These are phyloP conservation scores for Gallirallus australis DNA, from an alignment of 2,797 vertebrate species.

Conservation along the genomic window DNA sequence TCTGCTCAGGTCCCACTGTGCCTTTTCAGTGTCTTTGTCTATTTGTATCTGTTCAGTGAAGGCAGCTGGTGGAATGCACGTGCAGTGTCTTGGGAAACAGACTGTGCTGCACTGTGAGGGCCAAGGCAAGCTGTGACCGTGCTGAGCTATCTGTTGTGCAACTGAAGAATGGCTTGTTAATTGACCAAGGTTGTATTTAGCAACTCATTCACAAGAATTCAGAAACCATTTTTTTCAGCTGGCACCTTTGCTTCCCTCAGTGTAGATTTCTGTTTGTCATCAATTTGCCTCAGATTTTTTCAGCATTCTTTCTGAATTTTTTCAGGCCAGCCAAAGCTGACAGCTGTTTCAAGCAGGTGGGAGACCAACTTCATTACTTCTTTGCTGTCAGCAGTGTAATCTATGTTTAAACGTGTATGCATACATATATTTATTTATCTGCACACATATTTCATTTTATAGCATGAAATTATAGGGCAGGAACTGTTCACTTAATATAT, in stretches of 20 bases:
- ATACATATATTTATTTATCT: not conserved
- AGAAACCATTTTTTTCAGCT: not conserved
- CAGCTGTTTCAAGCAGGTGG: not conserved
- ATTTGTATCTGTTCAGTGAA: not conserved
- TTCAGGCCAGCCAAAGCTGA: not conserved
- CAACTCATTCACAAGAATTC: not conserved
- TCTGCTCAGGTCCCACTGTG: not conserved
- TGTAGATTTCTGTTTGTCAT: not conserved
- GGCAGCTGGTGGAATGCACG: not conserved
- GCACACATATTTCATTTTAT: not conserved
- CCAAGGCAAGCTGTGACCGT: not conserved
- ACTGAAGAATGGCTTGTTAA: not conserved
- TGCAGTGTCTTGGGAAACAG: not conserved
- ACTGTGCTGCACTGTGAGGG: rapidly evolving
- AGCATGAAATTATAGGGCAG: not conserved
- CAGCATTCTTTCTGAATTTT: not conserved
- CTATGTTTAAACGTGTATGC: not conserved
- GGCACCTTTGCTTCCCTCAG: not conserved
- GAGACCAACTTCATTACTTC: not conserved
- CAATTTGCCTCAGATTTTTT: not conserved
- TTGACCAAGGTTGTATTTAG: not conserved
- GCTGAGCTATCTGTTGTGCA: not conserved
- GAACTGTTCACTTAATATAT: not conserved
- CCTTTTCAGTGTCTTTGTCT: not conserved
- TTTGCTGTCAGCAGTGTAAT: not conserved